Evolutionary conservation across 2,888 invertebrate genomes (phyloP), one percentile per base, ranked within the genome.

Genomic region (Tetragonisca angustula): DNA sequence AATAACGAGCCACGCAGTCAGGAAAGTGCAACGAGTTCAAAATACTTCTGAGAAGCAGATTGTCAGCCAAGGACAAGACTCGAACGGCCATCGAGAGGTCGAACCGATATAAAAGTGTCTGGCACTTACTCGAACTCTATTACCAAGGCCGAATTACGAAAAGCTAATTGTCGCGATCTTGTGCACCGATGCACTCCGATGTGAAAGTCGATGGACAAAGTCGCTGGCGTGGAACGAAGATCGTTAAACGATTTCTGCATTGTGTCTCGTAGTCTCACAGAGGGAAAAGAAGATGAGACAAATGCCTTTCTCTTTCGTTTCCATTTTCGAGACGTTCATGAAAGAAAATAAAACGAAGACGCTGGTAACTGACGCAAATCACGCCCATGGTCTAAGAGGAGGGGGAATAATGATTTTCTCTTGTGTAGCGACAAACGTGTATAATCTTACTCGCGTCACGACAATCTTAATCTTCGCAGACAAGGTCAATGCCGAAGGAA

Each of bases 391-490:
- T 67, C 43, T 61, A 49, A 71, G 62, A 67, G 69, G 54, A 32
- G 32, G 21, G 50, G 32, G 67, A 81, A 80, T 83, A 79, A 85
- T 77, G 64, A 69, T 72, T 27, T 73, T 79, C 85, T 71, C 73
- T 54, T 67, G 83, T 61, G 76, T 54, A 64, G n/a, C 77, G 32
- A 65, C 69, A 62, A 65, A 54, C 65, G 59, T 27, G 77, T 68
- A 70, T 49, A 54, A 75, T 74, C 73, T 67, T 64, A 79, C 74
- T 32, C 83, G 80, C 79, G 74, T 70, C 70, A 72, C 75, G 86
- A 88, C 0, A 9, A 36, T 88, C 84, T 86, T 88, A 88, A 88
- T 88, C 88, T 86, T 56, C 54, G 56, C 6, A 62, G 81, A 78
- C 86, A 88, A 84, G 86, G 80, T 80, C 88, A 86, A 86, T 84